A percentile compares a stretch with the other conserved stretches of the same genome.
phyloP scores from a whole-genome alignment of 1,140 invertebrate genomes.

The Sycophila sp. region DNA sequence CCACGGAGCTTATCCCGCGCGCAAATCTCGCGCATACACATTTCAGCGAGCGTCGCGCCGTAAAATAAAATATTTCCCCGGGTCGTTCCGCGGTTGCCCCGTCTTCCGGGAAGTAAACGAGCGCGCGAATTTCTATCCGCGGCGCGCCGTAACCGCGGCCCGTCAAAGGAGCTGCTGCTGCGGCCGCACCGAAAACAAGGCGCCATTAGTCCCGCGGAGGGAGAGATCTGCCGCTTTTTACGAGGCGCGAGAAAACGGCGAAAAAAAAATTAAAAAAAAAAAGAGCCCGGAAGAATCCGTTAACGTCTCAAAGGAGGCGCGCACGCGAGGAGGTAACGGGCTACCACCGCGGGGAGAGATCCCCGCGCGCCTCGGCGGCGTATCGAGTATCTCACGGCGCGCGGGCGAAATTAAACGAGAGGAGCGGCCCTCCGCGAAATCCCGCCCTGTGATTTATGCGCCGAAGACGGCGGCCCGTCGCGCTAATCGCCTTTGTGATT shows the following conservation, averaged over 20 bases:
- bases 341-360: not conserved
- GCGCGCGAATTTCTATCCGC: constrained; percentile 5
- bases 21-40: constrained; percentile 1
- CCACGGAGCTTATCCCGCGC: constrained; percentile 6
- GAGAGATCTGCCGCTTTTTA: not conserved
- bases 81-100: not conserved
- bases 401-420: constrained; percentile 2
- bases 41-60: not conserved
- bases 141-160: not conserved
- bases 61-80: constrained; percentile 15
- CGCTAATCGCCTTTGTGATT: constrained; percentile 32
- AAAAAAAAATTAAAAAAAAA: not conserved
- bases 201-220: not conserved
- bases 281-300: constrained; percentile 1
- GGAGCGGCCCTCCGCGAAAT: not conserved
- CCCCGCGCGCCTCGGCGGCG: not conserved
- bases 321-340: constrained; percentile 22
- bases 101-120: not conserved
- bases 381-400: constrained; percentile 12
- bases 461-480: not conserved
- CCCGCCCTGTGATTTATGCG: not conserved
- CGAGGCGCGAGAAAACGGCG: not conserved
- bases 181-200: constrained; percentile 15
- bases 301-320: not conserved
- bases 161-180: constrained; percentile 10